Evolutionary conservation across 2,113 vertebrate species (phyloP), one percentile per base, ranked within the genome.

Genomic region (Mastomys natalensis): DNA sequence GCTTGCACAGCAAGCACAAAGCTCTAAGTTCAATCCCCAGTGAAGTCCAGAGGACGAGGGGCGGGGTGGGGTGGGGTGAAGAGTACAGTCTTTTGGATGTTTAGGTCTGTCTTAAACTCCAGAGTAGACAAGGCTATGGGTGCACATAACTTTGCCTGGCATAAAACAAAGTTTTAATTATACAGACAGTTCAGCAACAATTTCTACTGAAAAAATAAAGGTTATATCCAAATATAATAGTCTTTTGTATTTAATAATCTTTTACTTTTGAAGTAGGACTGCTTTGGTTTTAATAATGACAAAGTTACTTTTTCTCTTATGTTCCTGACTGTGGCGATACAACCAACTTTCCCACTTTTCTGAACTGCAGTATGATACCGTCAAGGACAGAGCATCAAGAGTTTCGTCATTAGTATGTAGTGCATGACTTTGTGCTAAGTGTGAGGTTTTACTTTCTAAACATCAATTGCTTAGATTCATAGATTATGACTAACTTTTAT

Each of bases 361-460:
- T 97, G 94, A 97, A 91, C 86, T 92, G 94, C 90, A 98, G 97
- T 97, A 64, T 89, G 98, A 96, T 88, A 55, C 34, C 40, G 24
- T 90, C 94, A 98, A 98, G 93, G 97, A 97, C 84, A 97, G 78
- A 95, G 94, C 96, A n/a, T 87, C 98, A 95, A 98, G 98, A 98
- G 93, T 96, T 58, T 92, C 77, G 0, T 58, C 97, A 89, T 95
- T 92, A 95, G 92, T 98, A 95, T 89, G 96, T 98, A 97, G 86
- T 74, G 94, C 97, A 96, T 97, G 96, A 58, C 48, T 96, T 90
- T 90, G 58, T 97, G 72, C 96, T 96, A 84, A 45, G 72, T 87
- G 48, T 96, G 72, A 94, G 62, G 0, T 90, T 92, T 93, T 89
- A 26, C 90, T 91, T 70, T 60, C 91, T 87, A 93, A 94, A 73